Percentiles rank a stretch among this genome's conserved stretches.
These are phyloP conservation scores for Eulemur rubriventer DNA, from an alignment of 2,797 vertebrate species.

Conservation along the genomic window DNA sequence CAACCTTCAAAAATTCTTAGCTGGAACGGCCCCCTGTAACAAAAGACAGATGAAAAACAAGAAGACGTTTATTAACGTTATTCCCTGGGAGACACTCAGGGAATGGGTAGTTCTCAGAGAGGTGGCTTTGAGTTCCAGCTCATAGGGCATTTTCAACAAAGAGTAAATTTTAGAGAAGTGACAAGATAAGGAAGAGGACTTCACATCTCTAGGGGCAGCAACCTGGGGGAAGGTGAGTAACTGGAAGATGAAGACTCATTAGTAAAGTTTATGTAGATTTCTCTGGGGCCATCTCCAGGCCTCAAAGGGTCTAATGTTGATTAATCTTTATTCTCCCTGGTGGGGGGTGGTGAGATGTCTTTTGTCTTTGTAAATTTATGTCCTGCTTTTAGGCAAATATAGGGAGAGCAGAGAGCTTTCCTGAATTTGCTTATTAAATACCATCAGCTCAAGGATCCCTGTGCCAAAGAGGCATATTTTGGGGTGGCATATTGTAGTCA, in stretches of 20 bases:
- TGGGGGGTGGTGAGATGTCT: no score
- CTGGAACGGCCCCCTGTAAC: not conserved
- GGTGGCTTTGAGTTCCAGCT: not conserved
- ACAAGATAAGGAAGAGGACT: not conserved
- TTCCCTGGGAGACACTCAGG: not conserved
- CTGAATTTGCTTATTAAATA: not conserved
- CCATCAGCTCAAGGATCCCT: not conserved
- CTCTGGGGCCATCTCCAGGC: no score
- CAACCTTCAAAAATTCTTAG: not conserved
- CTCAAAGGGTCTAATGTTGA: rapidly evolving
- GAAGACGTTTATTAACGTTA: not conserved
- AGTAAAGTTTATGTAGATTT: not conserved
- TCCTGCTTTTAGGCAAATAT: not conserved
- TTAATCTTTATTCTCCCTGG: not conserved
- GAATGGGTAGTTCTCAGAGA: not conserved
- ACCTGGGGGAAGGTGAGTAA: no score
- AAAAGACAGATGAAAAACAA: not conserved
- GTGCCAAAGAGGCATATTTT: not conserved
- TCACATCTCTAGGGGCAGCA: no score
- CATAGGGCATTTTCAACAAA: not conserved
- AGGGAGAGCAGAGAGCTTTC: not conserved
- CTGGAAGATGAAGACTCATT: not conserved
- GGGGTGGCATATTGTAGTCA: not conserved
- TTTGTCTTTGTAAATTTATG: not conserved
- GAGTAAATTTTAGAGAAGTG: not conserved